phyloP scores from a whole-genome alignment of 2,797 vertebrate species.

The Galago senegalensis region DNA sequence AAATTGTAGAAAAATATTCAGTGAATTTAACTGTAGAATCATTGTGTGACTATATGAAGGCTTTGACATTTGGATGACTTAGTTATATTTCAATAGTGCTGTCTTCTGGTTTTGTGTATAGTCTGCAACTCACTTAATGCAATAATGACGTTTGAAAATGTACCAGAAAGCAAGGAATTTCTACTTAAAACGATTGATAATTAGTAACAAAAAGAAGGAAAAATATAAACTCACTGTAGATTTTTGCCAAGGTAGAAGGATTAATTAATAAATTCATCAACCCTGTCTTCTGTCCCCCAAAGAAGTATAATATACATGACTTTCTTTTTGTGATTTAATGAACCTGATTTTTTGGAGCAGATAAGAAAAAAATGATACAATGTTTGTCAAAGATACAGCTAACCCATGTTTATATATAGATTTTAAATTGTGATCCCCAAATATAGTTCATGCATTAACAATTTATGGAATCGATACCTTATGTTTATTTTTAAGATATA shows the following conservation, averaged over 20 bases:
- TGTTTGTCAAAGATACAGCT: conserved; percentile 13
- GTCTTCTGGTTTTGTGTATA: conserved; percentile 35
- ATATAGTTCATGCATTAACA: neutral
- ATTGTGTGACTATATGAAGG: neutral
- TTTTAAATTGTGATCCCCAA: neutral
- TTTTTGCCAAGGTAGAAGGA: neutral
- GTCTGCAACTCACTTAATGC: neutral
- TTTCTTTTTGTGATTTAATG: neutral
- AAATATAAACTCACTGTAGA: neutral
- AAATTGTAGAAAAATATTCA: conserved; percentile 20
- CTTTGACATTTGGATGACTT: neutral
- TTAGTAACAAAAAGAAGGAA: neutral
- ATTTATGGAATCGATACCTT: neutral
- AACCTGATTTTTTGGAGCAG: neutral
- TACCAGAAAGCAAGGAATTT: conserved; percentile 9
- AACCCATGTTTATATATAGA: neutral
- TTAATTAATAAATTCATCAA: neutral
- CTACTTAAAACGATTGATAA: conserved; percentile 45
- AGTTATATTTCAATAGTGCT: conserved; percentile 6
- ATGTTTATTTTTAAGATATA: neutral
- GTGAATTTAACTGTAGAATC: conserved; percentile 55
- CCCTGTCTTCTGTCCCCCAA: neutral
- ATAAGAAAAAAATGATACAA: neutral
- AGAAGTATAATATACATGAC: neutral
- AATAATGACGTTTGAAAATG: conserved; percentile 54